phyloP scores from a whole-genome alignment of 2,113 vertebrate genomes.

The Eptesicus fuscus region DNA sequence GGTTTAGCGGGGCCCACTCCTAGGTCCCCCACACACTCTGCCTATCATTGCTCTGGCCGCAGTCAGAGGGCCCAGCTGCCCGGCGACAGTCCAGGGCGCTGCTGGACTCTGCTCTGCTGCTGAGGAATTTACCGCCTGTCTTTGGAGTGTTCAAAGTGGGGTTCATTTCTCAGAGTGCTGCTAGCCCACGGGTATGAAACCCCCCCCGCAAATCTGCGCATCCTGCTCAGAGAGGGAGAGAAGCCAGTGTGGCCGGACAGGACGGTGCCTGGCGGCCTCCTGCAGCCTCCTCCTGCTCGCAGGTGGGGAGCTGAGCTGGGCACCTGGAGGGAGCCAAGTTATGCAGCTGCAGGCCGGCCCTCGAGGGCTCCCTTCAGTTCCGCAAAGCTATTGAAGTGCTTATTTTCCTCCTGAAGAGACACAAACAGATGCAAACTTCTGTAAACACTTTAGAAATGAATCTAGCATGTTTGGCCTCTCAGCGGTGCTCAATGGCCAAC shows the following conservation, averaged over 20 bases:
- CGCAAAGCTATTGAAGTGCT: constrained; percentile 91
- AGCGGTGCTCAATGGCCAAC: constrained; percentile 89
- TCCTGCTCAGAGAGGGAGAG: constrained; percentile 43
- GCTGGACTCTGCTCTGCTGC: constrained; percentile 43
- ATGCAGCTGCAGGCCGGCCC: constrained; percentile 83
- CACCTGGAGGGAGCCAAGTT: constrained; percentile 71
- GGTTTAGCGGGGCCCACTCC: too few relatives aligned
- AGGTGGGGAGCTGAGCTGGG: too few relatives aligned
- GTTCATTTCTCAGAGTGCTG: constrained; percentile 65
- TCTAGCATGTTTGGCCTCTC: constrained; percentile 90
- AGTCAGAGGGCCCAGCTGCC: not conserved
- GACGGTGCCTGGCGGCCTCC: too few relatives aligned
- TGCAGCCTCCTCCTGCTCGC: too few relatives aligned
- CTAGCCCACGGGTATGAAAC: not conserved
- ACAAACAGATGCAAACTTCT: constrained; percentile 93
- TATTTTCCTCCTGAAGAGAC: constrained; percentile 92
- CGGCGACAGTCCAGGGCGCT: constrained; percentile 35
- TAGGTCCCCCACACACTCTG: not conserved
- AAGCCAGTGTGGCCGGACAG: not conserved
- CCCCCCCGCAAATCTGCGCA: constrained; percentile 21
- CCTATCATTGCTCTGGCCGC: accelerated
- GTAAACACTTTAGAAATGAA: constrained; percentile 92
- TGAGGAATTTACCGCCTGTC: constrained; percentile 70
- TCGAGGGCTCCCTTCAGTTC: constrained; percentile 84
- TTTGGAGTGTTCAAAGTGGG: constrained; percentile 78